Evolutionary conservation across 2,888 invertebrate species (phyloP).

Genomic region (Euzetes globulus): DNA sequence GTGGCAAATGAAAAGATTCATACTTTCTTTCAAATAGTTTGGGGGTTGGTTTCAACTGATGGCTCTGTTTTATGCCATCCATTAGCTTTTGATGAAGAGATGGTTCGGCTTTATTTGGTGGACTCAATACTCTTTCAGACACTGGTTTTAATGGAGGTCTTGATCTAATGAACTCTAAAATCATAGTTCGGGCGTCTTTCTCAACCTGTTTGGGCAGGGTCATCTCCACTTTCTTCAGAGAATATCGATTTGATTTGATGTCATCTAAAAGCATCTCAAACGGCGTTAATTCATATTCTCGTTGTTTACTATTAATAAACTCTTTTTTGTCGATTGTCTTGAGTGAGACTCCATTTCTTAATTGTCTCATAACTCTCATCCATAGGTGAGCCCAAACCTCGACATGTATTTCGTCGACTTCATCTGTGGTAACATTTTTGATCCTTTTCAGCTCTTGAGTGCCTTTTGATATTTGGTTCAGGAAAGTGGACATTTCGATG

Average conservation of each 20-base stretch:
- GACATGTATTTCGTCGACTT: neutral
- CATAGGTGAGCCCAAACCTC: constrained; percentile 31
- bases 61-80: neutral
- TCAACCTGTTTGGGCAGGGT: constrained; percentile 2
- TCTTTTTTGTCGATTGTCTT: neutral
- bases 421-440: neutral
- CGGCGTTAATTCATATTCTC: constrained; percentile 12
- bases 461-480: constrained; percentile 5
- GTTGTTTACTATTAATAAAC: neutral
- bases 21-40: neutral
- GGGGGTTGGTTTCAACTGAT: neutral
- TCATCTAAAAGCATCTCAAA: constrained; percentile 22
- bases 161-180: constrained; percentile 5
- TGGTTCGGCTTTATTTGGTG: neutral
- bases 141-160: constrained; percentile 8
- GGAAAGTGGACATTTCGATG: constrained; percentile 2
- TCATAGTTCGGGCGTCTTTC: constrained; percentile 4
- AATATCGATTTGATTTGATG: constrained; percentile 13
- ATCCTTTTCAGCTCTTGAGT: neutral
- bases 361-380: constrained; percentile 33
- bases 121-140: neutral
- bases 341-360: constrained; percentile 20
- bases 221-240: constrained; percentile 2
- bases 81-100: constrained; percentile 16
- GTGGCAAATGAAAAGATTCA: constrained; percentile 12